Conservation (phyloP, 2,797 vertebrate genomes). For the Phoeniculus purpureus region DNA sequence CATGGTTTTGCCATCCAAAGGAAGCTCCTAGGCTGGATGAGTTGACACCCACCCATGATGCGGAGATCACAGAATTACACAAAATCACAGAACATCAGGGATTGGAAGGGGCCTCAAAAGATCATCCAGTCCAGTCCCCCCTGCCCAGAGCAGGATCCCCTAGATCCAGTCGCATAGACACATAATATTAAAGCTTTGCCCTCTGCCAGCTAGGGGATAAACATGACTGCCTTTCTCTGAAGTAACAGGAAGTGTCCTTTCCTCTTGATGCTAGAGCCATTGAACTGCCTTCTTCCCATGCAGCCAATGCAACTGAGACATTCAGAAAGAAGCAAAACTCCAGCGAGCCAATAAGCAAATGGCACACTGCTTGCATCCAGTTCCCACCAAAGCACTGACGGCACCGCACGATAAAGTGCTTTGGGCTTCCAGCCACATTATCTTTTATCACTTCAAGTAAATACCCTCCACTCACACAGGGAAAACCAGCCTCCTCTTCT, state of each 20-base stretch:
- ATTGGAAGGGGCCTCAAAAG: too few relatives aligned
- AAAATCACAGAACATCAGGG: too few relatives aligned
- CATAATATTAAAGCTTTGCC: constrained; percentile 8
- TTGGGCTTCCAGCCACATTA: constrained; percentile 60
- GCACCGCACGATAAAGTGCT: constrained; percentile 60
- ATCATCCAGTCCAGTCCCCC: too few relatives aligned
- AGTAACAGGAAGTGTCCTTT: constrained; percentile 39
- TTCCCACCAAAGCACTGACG: constrained; percentile 45
- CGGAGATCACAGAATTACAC: too few relatives aligned
- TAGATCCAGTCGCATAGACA: too few relatives aligned
- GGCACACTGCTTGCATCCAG: constrained; percentile 53
- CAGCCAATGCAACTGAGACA: not conserved
- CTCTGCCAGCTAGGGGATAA: not conserved
- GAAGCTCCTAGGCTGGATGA: not conserved
- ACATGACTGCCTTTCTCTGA: constrained; percentile 8
- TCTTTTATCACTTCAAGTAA: constrained; percentile 60
- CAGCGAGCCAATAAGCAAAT: constrained; percentile 60
- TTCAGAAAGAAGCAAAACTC: constrained; percentile 34
- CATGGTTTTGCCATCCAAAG: not conserved
- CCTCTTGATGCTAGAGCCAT: constrained; percentile 24
- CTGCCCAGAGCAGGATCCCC: too few relatives aligned
- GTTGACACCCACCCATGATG: not conserved
- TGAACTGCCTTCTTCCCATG: constrained; percentile 35
- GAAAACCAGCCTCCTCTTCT: constrained; percentile 22
- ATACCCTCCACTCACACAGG: constrained; percentile 35